Conservation (phyloP, 2,888 invertebrate species). For the Drosophila vallismaia region DNA sequence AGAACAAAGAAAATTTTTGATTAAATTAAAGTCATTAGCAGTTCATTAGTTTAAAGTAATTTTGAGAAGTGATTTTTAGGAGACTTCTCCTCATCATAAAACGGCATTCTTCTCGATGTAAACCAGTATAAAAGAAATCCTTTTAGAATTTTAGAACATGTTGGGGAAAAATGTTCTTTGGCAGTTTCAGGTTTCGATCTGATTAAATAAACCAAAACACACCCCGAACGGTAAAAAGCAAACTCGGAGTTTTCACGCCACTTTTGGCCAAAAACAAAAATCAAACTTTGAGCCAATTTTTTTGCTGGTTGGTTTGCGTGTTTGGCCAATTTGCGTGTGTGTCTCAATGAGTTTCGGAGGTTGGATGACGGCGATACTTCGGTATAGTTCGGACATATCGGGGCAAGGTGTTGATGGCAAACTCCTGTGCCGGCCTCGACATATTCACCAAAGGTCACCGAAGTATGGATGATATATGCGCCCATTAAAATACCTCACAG, state of each 20-base stretch:
- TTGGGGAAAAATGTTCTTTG: constrained; percentile 25
- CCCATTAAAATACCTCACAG: constrained; percentile 59
- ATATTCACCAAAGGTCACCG: constrained; percentile 61
- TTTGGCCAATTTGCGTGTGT: constrained; percentile 71
- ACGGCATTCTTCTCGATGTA: too few relatives aligned
- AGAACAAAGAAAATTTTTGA: not conserved
- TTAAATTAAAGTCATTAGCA: constrained; percentile 3
- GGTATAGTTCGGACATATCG: not conserved
- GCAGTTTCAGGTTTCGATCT: constrained; percentile 22
- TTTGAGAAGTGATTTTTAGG: constrained; percentile 2
- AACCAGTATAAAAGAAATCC: not conserved
- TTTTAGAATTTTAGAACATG: constrained; percentile 6
- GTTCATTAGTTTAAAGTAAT: not conserved
- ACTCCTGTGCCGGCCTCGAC: constrained; percentile 66
- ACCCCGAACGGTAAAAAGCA: constrained; percentile 31
- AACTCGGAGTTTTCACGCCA: constrained; percentile 26
- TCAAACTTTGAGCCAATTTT: constrained; percentile 33
- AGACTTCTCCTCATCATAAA: too few relatives aligned
- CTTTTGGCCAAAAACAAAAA: constrained; percentile 20
- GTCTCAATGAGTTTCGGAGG: constrained; percentile 59
- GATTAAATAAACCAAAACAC: constrained; percentile 29
- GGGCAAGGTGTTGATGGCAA: constrained; percentile 44
- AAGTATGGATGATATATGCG: constrained; percentile 29
- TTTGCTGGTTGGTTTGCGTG: constrained; percentile 55
- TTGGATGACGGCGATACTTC: constrained; percentile 9